A percentile compares a stretch with the other conserved stretches of the same genome.
Evolutionary conservation across 1,140 invertebrate genomes (phyloP).

Genomic region (Hyles vespertilio): DNA sequence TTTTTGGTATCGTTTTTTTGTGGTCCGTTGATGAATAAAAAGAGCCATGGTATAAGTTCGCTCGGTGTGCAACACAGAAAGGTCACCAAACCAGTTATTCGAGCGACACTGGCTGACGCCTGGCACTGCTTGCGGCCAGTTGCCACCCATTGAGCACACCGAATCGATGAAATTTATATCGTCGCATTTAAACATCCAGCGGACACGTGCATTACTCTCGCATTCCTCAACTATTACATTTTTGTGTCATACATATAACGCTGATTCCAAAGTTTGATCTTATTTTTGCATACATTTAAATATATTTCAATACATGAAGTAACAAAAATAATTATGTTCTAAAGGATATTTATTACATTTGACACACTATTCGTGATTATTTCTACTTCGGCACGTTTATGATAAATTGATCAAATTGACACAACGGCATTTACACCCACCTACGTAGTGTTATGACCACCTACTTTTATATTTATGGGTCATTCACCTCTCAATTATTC

Average conservation of each 20-base stretch:
- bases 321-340: no score
- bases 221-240: no score
- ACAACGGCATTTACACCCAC: not conserved
- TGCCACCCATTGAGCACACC: conserved; percentile 23
- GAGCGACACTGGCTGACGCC: conserved; percentile 34
- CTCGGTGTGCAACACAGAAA: conserved; percentile 38
- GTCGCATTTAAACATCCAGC: no score
- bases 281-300: no score
- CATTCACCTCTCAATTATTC: conserved; percentile 6
- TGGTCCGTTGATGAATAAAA: conserved; percentile 16
- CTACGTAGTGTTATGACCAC: not conserved
- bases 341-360: no score
- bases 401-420: conserved; percentile 9
- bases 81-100: conserved; percentile 60
- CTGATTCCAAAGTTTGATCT: no score
- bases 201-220: no score
- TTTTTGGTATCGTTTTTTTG: conserved; percentile 4
- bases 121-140: conserved; percentile 24
- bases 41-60: conserved; percentile 22
- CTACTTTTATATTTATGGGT: conserved; percentile 9
- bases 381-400: no score
- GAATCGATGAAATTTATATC: conserved; percentile 1
- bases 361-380: no score
- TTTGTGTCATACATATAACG: no score
- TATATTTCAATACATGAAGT: no score